Conservation (phyloP, 2,797 vertebrate genomes). For the Amblyraja radiata region DNA sequence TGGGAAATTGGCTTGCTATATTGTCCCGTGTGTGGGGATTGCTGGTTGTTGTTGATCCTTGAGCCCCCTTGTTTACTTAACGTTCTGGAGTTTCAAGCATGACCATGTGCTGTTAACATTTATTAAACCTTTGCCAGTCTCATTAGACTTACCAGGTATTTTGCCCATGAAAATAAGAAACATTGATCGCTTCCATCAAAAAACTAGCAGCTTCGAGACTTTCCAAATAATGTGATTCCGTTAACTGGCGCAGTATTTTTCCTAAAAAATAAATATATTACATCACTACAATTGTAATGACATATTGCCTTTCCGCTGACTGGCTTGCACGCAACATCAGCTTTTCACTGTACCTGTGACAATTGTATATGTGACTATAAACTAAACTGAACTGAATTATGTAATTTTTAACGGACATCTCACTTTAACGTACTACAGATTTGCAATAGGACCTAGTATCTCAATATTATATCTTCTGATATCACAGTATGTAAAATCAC, state of each 20-base stretch:
- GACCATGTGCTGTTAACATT: neutral
- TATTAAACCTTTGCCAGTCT: neutral
- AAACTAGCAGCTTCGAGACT: slow-evolving; percentile 49
- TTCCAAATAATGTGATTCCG: slow-evolving; percentile 47
- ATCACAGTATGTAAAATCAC: neutral
- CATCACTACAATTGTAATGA: neutral
- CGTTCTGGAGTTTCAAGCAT: too few species aligned
- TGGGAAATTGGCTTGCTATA: too few species aligned
- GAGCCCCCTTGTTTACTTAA: too few species aligned
- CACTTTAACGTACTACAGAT: neutral
- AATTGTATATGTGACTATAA: too few species aligned
- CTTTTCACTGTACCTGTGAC: too few species aligned
- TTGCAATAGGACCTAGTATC: neutral
- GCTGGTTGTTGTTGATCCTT: too few species aligned
- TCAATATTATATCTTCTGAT: neutral
- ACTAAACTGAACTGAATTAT: too few species aligned
- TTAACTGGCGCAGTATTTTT: slow-evolving; percentile 56
- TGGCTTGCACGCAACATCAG: too few species aligned
- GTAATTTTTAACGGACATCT: neutral
- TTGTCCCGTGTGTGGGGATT: too few species aligned
- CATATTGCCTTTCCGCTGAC: too few species aligned
- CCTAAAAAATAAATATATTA: slow-evolving; percentile 50
- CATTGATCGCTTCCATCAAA: slow-evolving; percentile 61
- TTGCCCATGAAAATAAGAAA: slow-evolving; percentile 58
- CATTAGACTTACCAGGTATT: slow-evolving; percentile 60